A percentile compares a stretch with the other conserved stretches of the same genome.
phyloP scores from a whole-genome alignment of 2,888 invertebrate genomes.

The Archips crataeganus region DNA sequence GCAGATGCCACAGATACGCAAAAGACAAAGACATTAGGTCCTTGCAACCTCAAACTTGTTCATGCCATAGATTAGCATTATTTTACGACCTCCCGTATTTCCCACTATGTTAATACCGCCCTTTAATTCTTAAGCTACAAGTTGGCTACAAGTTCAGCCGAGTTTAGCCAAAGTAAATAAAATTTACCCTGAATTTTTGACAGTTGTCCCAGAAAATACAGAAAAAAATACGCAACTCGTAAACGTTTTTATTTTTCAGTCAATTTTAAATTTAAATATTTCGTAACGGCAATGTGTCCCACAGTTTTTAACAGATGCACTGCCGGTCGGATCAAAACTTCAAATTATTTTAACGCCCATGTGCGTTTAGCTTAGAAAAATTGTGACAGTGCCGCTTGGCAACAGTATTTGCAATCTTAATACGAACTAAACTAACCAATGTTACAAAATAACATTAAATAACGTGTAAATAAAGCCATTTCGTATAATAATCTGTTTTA shows the following conservation, averaged over 20 bases:
- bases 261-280: no score
- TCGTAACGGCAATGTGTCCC: background rate
- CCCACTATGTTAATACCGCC: constrained; percentile 9
- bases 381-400: no score
- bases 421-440: background rate
- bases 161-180: constrained; percentile 15
- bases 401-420: background rate
- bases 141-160: background rate
- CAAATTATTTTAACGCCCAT: background rate
- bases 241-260: background rate
- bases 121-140: constrained; percentile 7
- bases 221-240: background rate
- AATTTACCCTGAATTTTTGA: constrained; percentile 27
- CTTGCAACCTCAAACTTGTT: background rate
- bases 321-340: background rate
- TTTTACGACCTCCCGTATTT: background rate
- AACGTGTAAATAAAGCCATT: constrained; percentile 3
- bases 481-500: background rate
- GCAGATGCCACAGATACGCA: constrained; percentile 24
- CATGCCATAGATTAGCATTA: constrained; percentile 5
- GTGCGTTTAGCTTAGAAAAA: background rate
- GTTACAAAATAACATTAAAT: background rate
- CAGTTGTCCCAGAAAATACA: background rate
- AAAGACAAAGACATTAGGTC: constrained; percentile 1
- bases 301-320: background rate